Base-by-base conservation (phyloP, 2,797 vertebrate species). In the Galago senegalensis region DNA sequence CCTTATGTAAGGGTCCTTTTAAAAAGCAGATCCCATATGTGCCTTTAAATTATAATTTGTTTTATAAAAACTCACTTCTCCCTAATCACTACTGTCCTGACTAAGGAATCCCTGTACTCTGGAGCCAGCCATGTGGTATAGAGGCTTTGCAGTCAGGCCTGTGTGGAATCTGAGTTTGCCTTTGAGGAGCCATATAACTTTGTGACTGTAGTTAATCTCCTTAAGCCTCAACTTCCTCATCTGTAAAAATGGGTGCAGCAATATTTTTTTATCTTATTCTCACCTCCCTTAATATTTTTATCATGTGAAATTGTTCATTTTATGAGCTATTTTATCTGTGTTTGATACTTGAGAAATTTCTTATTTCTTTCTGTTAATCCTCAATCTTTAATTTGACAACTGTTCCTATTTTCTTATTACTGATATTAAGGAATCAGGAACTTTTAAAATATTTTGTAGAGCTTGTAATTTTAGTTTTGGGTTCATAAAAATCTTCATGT, bases 331-430 rank as follows among this genome's bases (percentile, higher is more conserved):
- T 83, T 91, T 84, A 89, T 56, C 40, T 89, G 20, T 79, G 67
- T 95, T 90, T 61, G 40, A 76, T 93, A 56, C 13, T 86, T 94
- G 63, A 63, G 53, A 96, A 79, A 90, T 86, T 69, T 95, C 37
- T 90, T 65, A 84, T 46, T 87, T 95, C 69, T 79, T 95, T 31
- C 53, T 90, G 17, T 86, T 88, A 75, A 72, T 53, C 14, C 14
- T 53, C 18, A 53, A 5, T 37, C 37, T 23, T n/a, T 67, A 88
- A 20, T 88, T 82, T 69, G 67, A 34, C 69, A 82, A 67, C 11
- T 65, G 25, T 89, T 90, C 31, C n/a, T 92, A 72, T 13, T 90
- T 37, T 95, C n/a, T 21, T 85, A 27, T 90, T 85, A 70, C 3
- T 77, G n/a, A 56, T 84, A 73, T n/a, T 93, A 93, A 83, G 79